Evolutionary conservation across 1,140 invertebrate genomes (phyloP), one percentile per base, ranked within the genome.

Genomic region (Solenopsis fugax): DNA sequence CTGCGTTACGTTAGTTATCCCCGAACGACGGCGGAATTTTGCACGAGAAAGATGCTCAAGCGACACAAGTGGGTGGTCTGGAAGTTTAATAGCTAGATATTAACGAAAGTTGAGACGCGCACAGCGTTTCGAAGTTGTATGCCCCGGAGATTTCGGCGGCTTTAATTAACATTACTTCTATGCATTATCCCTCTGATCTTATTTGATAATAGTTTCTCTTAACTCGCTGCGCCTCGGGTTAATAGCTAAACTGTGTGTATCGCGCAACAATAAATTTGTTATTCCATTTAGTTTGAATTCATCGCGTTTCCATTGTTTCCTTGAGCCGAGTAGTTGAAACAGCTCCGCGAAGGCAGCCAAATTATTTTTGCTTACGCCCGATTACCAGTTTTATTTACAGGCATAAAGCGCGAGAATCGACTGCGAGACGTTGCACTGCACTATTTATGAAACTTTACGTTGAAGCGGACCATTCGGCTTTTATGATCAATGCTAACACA

Each of bases 141-240:
- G 54, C 80, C 21, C 24, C 24, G 54, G 80, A 82, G 67, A 82
- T 82, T 82, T 82, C 54, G 69, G 54, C 37, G 80, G 67, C 24
- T 82, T 82, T 82, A 82, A 82, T 82, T 82, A 82, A 82, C 67
- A 82, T 82, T 82, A 82, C 69, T 60, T 82, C 67, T 82, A 54
- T 73, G 41, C 18, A 73, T 82, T 82, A 82, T 82, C 80, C 24
- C 52, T 58, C 67, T 82, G 67, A 82, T 72, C 80, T 82, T 73
- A 73, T 82, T 82, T 73, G 80, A 60, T 48, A 82, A 60, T 73
- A 82, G 80, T 73, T 82, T 82, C 52, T 9, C 67, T 60, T 60
- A 73, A 62, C 67, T 73, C 41, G 24, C 24, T 72, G 50, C 52
- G 37, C 80, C 34, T 67, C 65, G 52, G 24, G 24, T 48, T 82